Conservation (phyloP, 2,797 vertebrate genomes). For the Falco berigora region DNA sequence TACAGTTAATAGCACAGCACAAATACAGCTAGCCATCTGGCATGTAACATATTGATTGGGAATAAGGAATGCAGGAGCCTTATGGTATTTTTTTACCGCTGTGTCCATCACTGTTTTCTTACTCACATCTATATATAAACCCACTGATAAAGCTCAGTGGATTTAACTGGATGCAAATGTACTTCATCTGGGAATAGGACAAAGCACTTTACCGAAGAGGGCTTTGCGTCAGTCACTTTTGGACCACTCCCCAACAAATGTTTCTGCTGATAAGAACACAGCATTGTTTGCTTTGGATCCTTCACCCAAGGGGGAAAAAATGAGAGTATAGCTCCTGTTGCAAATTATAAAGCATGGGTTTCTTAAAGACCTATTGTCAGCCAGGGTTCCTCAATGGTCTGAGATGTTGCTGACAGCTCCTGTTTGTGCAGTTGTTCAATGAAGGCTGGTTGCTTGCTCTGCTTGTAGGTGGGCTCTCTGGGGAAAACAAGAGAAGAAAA, state of each 20-base stretch:
- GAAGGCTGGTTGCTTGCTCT: neutral
- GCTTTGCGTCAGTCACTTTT: neutral
- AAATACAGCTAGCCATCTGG: neutral
- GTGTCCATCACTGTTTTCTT: neutral
- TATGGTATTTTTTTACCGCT: neutral
- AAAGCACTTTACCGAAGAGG: neutral
- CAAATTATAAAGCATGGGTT: neutral
- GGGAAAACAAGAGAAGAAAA: neutral
- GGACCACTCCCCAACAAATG: neutral
- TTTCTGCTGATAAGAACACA: neutral
- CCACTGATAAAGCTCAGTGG: neutral
- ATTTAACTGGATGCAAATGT: neutral
- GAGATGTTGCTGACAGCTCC: neutral
- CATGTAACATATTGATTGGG: accelerated
- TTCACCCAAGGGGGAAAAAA: neutral
- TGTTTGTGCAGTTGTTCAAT: neutral
- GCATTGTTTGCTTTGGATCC: neutral
- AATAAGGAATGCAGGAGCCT: neutral
- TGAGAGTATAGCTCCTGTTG: neutral
- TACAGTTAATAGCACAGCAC: neutral
- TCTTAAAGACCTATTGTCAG: neutral
- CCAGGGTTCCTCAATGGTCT: neutral
- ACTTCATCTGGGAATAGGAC: neutral
- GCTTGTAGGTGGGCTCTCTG: neutral
- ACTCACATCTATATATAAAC: neutral